Conservation (phyloP, 2,797 vertebrate species). For the Salarias fasciatus region DNA sequence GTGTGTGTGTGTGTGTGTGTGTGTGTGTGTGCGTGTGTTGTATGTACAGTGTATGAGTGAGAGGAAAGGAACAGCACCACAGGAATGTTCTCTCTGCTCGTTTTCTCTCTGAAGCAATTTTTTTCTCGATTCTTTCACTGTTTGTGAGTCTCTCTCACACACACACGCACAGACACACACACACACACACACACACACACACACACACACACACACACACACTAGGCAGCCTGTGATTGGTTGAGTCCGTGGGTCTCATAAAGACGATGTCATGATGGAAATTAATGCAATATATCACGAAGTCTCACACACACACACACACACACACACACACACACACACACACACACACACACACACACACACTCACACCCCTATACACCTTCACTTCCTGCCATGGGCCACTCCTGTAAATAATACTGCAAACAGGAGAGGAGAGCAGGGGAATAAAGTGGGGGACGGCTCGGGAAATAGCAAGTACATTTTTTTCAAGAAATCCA, state of each 20-base stretch:
- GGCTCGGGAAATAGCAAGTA: constrained; percentile 34
- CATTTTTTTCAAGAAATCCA: constrained; percentile 39
- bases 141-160: constrained; percentile 3
- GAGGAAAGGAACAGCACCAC: constrained; percentile 13
- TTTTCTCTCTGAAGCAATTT: constrained; percentile 76
- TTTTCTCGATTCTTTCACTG: constrained; percentile 63
- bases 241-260: constrained; percentile 76
- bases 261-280: constrained; percentile 84
- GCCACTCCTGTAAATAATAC: constrained; percentile 70
- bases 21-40: constrained; percentile 1
- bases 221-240: constrained; percentile 69
- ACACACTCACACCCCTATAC: constrained; percentile 8
- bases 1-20: constrained; percentile 3
- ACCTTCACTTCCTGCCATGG: constrained; percentile 39
- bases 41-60: not conserved
- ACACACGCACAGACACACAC: constrained; percentile 20
- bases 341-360: not conserved
- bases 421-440: constrained; percentile 42
- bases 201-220: constrained; percentile 17
- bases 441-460: constrained; percentile 26
- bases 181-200: constrained; percentile 9
- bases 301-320: constrained; percentile 23
- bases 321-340: not conserved
- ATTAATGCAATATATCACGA: constrained; percentile 87
- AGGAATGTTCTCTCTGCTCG: constrained; percentile 53